A percentile compares a stretch with the other conserved stretches of the same genome.
Conservation (phyloP, 92 coral and sea anemone genomes). For the Palythoa grandiflora region DNA sequence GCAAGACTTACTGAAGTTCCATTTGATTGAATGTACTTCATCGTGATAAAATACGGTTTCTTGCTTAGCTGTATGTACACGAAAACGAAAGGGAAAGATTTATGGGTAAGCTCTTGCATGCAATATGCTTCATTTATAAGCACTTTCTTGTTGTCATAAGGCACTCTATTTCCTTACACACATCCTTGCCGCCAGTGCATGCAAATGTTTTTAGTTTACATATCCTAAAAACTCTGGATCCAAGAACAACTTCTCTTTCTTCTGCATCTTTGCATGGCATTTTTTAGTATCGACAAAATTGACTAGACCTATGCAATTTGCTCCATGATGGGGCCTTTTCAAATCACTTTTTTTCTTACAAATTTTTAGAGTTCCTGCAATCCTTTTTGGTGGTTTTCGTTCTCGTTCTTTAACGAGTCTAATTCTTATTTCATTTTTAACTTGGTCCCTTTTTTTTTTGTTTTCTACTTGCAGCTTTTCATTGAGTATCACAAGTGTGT, state of each 20-base stretch:
- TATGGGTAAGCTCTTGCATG: slow-evolving; percentile 19
- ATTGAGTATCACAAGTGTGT: background rate
- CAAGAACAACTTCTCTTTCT: slow-evolving; percentile 7
- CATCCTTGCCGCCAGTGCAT: no score
- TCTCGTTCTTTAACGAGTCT: background rate
- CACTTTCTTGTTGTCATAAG: background rate
- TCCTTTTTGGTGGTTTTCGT: background rate
- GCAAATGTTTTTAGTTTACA: no score
- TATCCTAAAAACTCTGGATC: background rate
- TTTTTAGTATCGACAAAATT: background rate
- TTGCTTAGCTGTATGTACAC: background rate
- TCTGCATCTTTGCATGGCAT: background rate
- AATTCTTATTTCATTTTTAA: background rate
- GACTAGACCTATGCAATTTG: background rate
- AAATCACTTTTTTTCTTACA: background rate
- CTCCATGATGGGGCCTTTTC: background rate
- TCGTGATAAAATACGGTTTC: no score
- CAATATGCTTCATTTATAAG: background rate
- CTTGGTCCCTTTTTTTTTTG: background rate
- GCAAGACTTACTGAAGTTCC: no score
- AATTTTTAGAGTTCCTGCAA: background rate
- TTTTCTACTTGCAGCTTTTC: background rate
- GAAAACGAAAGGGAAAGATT: slow-evolving; percentile 5
- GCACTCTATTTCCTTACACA: background rate
- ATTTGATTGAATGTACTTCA: no score